Evolutionary conservation across 2,113 vertebrate genomes (phyloP), one percentile per base, ranked within the genome.

Genomic region (Chascanopsetta lugubris): DNA sequence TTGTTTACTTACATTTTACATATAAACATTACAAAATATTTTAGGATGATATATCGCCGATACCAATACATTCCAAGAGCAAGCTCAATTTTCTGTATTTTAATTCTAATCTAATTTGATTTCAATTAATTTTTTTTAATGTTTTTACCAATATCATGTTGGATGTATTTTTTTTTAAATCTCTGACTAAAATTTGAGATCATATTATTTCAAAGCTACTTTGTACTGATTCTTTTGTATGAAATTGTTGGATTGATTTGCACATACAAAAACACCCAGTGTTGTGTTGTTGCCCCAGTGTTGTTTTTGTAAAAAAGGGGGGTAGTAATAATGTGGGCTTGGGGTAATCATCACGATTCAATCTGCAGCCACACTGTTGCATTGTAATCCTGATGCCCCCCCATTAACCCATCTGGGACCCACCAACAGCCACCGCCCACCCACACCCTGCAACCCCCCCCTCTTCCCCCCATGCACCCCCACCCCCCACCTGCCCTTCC

Each of bases 341-440:
- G 94, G 75, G 84, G 80, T 93, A 95, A 95, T 96, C 92, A 95
- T 96, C 92, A 93, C 89, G 62, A 87, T 92, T 92, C 93, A 94
- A 94, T 94, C 92, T 87, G 87, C 93, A 93, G 92, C 93, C 90
- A 90, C 93, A 95, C 92, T 96, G 93, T 95, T 94, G 93, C 94
- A 94, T 94, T 94, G 92, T 98, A 96, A 97, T 98, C 96, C 94
- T 91, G 93, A 94, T 95, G 94, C 95, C 93, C 92, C 92, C 92
- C 93, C 88, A 94, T 94, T 94, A 95, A 95, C 94, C 96, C 95
- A 96, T 95, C 94, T 94, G 95, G 94, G 94, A 94, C 93, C 92
- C 92, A 92, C 77, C 72, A 87, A 88, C 90, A 91, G 84, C 70
- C 51, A 62, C 34, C 57, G 29, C 69, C 47, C 58, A 2, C 18